phyloP scores from a whole-genome alignment of 2,113 vertebrate genomes.

The Ictalurus furcatus region DNA sequence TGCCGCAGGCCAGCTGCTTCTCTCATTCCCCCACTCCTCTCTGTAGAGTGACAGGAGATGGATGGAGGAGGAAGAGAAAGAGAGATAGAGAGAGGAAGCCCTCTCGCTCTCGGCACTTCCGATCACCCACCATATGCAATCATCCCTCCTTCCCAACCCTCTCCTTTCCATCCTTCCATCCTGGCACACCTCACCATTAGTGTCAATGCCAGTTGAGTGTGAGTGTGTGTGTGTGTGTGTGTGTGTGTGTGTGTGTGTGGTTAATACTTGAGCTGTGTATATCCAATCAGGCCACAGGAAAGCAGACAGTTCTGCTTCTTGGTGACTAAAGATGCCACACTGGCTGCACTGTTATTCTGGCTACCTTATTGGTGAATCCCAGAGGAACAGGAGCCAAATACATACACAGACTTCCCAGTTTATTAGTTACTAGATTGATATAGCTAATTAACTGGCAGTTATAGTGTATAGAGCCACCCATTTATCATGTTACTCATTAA shows the following conservation, averaged over 20 bases:
- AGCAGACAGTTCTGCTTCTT: neutral
- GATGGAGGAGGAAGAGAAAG: constrained; percentile 44
- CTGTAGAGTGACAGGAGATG: constrained; percentile 29
- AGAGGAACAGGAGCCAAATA: neutral
- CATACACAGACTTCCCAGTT: neutral
- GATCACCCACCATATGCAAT: constrained; percentile 40
- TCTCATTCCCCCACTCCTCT: constrained; percentile 22
- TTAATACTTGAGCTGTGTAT: neutral
- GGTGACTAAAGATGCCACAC: constrained; percentile 1
- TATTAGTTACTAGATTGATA: constrained; percentile 11
- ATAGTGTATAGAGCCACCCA: neutral
- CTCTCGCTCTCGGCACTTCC: constrained; percentile 49
- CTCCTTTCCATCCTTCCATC: constrained; percentile 27
- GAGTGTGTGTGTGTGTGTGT: constrained; percentile 2
- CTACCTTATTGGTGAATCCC: neutral
- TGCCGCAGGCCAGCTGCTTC: constrained; percentile 53
- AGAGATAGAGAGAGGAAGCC: constrained; percentile 36
- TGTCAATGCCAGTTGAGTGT: constrained; percentile 20
- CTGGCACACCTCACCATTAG: constrained; percentile 34
- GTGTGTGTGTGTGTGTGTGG: constrained; percentile 6
- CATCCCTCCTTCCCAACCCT: neutral
- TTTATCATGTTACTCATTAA: neutral
- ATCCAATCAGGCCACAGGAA: constrained; percentile 6
- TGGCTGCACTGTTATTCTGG: neutral
- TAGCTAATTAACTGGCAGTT: neutral